Evolutionary conservation across 2,797 vertebrate genomes (phyloP), one percentile per base, ranked within the genome.

Genomic region (Rhadinocentrus ornatus): DNA sequence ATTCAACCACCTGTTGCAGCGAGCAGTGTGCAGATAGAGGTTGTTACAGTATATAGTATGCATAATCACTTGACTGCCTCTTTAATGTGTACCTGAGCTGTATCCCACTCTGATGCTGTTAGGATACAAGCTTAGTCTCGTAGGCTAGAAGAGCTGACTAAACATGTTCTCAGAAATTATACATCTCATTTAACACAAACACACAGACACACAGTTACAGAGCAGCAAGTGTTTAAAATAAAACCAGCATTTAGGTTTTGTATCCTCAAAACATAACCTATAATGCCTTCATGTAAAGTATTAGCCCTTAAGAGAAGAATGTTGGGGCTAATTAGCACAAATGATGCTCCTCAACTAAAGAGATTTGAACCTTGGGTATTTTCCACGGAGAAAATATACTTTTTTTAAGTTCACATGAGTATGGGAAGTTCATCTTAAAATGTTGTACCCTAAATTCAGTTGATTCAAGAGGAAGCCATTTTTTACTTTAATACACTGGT

Each of bases 11-110:
- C 31, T 60, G 72, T 62, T 76, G 77, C 52, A 29, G 24, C 44
- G 27, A 74, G 50, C 62, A 46, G 2, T 53, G 54, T 69, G 50
- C 61, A 61, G 48, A 61, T 77, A 53, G 32, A 79, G 61, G 31
- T 24, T 2, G 37, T 80, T 87, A 81, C 60, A 78, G 64, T 76
- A 77, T 26, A 39, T 26, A n/a, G 56, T 78, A 55, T 78, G 70
- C 4, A 29, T 29, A 29, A 29, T 69, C 59, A 80, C 57, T 81
- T 55, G 34, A 41, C 63, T 69, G 41, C 34, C 50, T 64, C 53
- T 63, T 74, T 65, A 75, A 75, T 71, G 71, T 64, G 64, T 35
- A 20, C 50, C 64, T 68, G 27, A 58, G 50, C 62, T 77, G 37
- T 39, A 39, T 39, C 37, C 13, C 12, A 27, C 20, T 39, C 61